These are phyloP conservation scores for Sebastes itinus DNA, from an alignment of 2,797 vertebrate species.

Conservation along the genomic window DNA sequence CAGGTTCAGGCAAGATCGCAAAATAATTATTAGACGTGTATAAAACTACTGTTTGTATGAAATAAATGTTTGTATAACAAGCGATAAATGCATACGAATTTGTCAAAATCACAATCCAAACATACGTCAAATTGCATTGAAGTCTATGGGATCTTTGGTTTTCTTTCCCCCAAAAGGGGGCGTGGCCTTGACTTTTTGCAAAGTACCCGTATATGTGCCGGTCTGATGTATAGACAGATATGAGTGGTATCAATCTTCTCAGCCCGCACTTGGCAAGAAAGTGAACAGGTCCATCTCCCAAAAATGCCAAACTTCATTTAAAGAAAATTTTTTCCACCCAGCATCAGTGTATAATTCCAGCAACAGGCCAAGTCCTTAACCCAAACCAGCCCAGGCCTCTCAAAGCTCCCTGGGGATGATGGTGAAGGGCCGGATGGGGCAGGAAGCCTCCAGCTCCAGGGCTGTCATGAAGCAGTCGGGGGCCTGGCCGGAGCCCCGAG, in stretches of 20 bases:
- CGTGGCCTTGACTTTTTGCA: too few relatives aligned
- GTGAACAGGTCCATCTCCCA: not conserved
- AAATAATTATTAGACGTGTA: too few relatives aligned
- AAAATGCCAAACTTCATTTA: not conserved
- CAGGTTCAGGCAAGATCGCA: too few relatives aligned
- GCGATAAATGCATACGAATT: too few relatives aligned
- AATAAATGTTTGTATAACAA: too few relatives aligned
- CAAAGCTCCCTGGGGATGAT: slow-evolving; percentile 94
- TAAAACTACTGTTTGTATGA: too few relatives aligned
- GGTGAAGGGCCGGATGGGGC: slow-evolving; percentile 92
- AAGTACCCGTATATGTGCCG: too few relatives aligned
- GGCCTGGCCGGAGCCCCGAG: slow-evolving; percentile 86
- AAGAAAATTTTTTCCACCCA: not conserved
- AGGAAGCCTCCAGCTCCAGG: slow-evolving; percentile 94
- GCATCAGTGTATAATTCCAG: not conserved
- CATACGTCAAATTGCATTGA: too few relatives aligned
- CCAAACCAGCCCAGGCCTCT: slow-evolving; percentile 6
- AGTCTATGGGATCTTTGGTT: too few relatives aligned
- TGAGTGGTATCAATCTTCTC: not conserved
- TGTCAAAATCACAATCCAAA: too few relatives aligned
- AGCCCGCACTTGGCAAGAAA: not conserved
- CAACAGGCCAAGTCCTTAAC: not conserved
- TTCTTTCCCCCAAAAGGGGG: too few relatives aligned
- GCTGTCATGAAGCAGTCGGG: slow-evolving; percentile 94
- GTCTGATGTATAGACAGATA: not conserved